phyloP scores from a whole-genome alignment of 1,140 invertebrate genomes.

The Drosophila equinoxialis region DNA sequence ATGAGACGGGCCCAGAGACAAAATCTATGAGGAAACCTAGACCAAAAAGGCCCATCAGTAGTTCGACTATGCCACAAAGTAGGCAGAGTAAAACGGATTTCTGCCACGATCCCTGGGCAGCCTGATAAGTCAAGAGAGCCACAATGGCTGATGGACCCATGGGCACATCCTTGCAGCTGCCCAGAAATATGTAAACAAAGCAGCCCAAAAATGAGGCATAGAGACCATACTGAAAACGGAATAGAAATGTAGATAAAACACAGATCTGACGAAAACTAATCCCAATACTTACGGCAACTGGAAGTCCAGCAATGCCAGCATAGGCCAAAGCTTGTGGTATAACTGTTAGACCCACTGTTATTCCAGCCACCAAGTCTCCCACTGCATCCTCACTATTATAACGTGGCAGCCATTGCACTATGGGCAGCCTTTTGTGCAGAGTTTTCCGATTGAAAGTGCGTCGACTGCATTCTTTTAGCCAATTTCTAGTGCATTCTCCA shows the following conservation, averaged over 20 bases:
- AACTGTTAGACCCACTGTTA: constrained; percentile 93
- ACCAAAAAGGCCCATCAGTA: constrained; percentile 94
- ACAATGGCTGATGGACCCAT: constrained; percentile 94
- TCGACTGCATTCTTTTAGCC: constrained; percentile 44
- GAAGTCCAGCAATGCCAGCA: constrained; percentile 91
- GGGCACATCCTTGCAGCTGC: constrained; percentile 93
- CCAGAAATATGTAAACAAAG: constrained; percentile 95
- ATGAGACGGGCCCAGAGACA: constrained; percentile 95
- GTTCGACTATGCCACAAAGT: constrained; percentile 90
- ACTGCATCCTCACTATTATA: constrained; percentile 88
- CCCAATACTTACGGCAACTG: constrained; percentile 82
- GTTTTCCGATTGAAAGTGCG: constrained; percentile 86
- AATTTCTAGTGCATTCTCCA: constrained; percentile 46
- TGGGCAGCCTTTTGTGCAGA: constrained; percentile 88
- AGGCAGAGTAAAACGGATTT: constrained; percentile 93
- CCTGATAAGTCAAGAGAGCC: constrained; percentile 91
- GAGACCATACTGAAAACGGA: constrained; percentile 88
- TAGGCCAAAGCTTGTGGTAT: constrained; percentile 93
- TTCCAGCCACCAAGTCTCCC: constrained; percentile 92
- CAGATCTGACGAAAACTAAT: not conserved
- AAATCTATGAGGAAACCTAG: constrained; percentile 96
- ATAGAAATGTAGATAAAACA: not conserved
- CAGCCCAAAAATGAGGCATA: constrained; percentile 96
- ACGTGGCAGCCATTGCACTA: constrained; percentile 89
- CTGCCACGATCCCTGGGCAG: constrained; percentile 87